Base-by-base conservation (phyloP, 2,797 vertebrate species). In the Phataginus tricuspis region DNA sequence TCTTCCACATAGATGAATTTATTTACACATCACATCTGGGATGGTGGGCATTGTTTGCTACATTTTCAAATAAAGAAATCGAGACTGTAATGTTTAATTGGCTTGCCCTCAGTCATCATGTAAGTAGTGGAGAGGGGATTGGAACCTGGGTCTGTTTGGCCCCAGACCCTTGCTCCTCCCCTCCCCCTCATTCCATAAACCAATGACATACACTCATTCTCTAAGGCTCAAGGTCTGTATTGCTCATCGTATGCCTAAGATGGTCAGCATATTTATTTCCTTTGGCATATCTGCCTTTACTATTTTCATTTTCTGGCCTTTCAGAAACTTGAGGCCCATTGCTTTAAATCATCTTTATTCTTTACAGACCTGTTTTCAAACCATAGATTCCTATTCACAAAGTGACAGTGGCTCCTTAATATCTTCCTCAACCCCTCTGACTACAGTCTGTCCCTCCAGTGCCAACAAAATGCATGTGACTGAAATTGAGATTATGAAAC, bases 381-480 rank as follows among this genome's bases (percentile, higher is more conserved):
- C 31, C 45, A 88, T 57, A 91, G 75, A 77, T 78, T 90, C n/a
- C 29, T 80, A 53, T 21, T 96, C 53, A 61, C 42, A 71, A 88
- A 49, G 59, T 71, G 74, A 91, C 59, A 51, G 29, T 23, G 16
- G 51, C 39, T 91, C 69, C 82, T 68, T 84, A 68, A 29, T 29
- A 80, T 42, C 68, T 95, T 57, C 45, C 86, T 78, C 59, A 91
- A n/a, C 92, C 37, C 34, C 84, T 77, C 87, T 72, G 51, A 90
- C 80, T 89, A 21, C 15, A 95, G 85, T 90, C 80, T 87, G 84
- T 94, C 86, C 55, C 94, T 95, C 94, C 61, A 86, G 49, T 87
- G 71, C 84, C 23, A 69, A 55, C 29, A 87, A 95, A 92, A 83
- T 15, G 25, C 27, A 49, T 49, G 42, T 92, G 84, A 96, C 90